Evolutionary conservation across 2,888 invertebrate genomes (phyloP).

Genomic region (Lasioglossum marginatum): DNA sequence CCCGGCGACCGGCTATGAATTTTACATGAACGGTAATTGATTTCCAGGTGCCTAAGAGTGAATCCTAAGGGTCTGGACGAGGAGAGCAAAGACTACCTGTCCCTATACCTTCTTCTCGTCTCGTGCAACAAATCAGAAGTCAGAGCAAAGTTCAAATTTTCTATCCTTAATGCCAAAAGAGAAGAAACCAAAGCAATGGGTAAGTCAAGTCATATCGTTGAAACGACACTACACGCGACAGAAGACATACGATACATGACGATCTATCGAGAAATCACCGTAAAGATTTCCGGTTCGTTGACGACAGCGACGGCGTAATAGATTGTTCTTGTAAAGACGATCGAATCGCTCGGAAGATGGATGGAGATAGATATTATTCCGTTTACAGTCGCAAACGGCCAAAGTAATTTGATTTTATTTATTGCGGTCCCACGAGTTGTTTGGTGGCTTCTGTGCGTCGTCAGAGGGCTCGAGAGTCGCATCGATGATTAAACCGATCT

Average conservation of each 20-base stretch:
- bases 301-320: background rate
- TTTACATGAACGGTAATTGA: conserved; percentile 52
- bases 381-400: background rate
- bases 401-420: background rate
- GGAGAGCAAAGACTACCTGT: conserved; percentile 99
- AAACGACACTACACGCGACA: background rate
- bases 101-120: conserved; percentile 98
- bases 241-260: background rate
- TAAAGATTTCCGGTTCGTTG: background rate
- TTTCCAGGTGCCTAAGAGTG: conserved; percentile 96
- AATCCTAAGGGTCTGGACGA: conserved; percentile 99
- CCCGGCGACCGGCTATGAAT: conserved; percentile 1
- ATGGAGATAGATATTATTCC: background rate
- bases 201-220: conserved; percentile 81
- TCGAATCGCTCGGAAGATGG: background rate
- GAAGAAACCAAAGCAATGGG: conserved; percentile 99
- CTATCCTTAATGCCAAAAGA: conserved; percentile 99
- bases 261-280: background rate
- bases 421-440: no score
- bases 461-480: background rate
- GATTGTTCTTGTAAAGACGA: background rate
- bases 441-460: background rate
- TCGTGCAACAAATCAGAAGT: conserved; percentile 99
- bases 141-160: conserved; percentile 99
- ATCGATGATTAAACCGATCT: background rate